phyloP scores from a whole-genome alignment of 2,113 vertebrate genomes.

The Pachypanchax playfairii region DNA sequence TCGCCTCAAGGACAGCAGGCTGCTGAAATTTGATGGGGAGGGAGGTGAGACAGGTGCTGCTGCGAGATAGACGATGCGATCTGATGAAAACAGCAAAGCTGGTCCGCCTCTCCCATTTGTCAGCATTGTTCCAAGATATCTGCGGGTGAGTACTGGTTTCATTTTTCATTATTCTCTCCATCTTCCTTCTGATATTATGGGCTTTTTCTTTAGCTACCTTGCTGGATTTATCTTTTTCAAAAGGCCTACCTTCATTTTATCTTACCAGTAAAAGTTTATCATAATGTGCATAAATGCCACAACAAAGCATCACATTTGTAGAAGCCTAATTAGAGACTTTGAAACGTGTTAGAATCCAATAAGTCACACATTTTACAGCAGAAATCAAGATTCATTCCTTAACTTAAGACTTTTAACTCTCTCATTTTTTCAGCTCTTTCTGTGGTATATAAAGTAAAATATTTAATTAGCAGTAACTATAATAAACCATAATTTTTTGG shows the following conservation, averaged over 20 bases:
- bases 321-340: background rate
- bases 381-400: background rate
- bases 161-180: constrained; percentile 65
- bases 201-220: constrained; percentile 44
- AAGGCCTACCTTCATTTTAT: constrained; percentile 19
- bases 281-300: background rate
- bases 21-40: constrained; percentile 56
- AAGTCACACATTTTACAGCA: background rate
- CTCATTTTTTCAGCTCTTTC: no score
- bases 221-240: background rate
- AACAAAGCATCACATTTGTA: constrained; percentile 4
- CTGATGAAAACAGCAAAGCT: constrained; percentile 56
- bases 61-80: constrained; percentile 64
- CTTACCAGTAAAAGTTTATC: constrained; percentile 24
- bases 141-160: constrained; percentile 55
- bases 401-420: background rate
- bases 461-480: background rate
- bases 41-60: constrained; percentile 58
- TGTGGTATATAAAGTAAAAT: background rate
- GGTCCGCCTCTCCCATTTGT: constrained; percentile 61
- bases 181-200: constrained; percentile 39
- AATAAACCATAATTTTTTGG: no score
- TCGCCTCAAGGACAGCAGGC: constrained; percentile 65
- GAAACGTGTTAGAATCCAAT: background rate
- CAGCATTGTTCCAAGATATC: constrained; percentile 69